phyloP scores from a whole-genome alignment of 2,113 vertebrate genomes.

The Labrus mixtus region DNA sequence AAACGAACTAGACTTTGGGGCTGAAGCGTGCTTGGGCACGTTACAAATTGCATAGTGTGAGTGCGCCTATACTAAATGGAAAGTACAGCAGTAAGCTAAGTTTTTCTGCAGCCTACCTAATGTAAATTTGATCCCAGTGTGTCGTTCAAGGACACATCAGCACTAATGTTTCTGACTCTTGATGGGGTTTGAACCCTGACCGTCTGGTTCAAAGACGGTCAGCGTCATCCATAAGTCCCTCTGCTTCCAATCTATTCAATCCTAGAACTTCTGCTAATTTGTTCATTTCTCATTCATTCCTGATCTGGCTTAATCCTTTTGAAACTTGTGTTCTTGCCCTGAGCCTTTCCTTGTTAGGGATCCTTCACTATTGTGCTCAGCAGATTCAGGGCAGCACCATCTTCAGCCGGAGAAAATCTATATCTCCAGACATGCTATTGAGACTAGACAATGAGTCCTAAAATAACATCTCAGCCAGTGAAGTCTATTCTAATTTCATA shows the following conservation, averaged over 20 bases:
- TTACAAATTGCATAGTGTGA: too few species aligned
- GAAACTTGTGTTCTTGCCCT: neutral
- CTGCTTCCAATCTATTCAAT: neutral
- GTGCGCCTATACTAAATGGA: too few species aligned
- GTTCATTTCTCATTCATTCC: neutral
- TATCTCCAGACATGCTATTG: neutral
- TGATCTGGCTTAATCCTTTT: neutral
- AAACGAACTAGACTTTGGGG: too few species aligned
- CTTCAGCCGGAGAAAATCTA: neutral
- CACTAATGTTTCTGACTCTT: slow-evolving; percentile 6
- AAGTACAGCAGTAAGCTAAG: neutral
- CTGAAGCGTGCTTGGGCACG: too few species aligned
- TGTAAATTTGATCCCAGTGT: neutral
- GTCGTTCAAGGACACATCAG: neutral
- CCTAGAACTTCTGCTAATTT: neutral
- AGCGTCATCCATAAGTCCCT: neutral
- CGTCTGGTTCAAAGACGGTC: neutral
- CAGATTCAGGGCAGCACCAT: neutral
- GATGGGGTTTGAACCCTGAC: neutral
- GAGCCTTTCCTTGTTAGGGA: neutral
- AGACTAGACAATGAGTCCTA: neutral
- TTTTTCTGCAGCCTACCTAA: neutral
- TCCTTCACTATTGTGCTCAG: neutral
- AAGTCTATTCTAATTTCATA: too few species aligned
- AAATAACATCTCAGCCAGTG: too few species aligned